Evolutionary conservation across 2,888 invertebrate species (phyloP).

Genomic region (Aporophyla lueneburgensis): DNA sequence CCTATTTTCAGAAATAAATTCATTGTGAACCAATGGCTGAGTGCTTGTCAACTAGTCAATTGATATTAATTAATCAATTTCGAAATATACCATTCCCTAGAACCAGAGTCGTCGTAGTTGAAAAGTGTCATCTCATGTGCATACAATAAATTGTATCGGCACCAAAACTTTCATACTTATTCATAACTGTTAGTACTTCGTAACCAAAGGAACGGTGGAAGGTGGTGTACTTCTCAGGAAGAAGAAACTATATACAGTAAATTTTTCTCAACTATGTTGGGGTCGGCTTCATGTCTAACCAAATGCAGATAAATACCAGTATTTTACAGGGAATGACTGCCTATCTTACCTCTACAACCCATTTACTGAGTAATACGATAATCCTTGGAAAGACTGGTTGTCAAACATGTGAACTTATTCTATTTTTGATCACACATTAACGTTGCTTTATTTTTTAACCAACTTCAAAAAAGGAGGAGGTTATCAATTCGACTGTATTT

Average conservation of each 20-base stretch:
- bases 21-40: background rate
- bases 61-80: slow-evolving; percentile 21
- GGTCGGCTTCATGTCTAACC: too few species aligned
- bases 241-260: too few species aligned
- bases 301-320: too few species aligned
- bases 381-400: too few species aligned
- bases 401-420: background rate
- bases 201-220: background rate
- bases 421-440: background rate
- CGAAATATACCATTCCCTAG: background rate
- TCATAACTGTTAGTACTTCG: background rate
- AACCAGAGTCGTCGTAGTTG: background rate
- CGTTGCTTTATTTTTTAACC: background rate
- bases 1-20: too few species aligned
- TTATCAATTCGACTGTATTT: too few species aligned
- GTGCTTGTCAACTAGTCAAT: slow-evolving; percentile 5
- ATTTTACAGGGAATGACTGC: too few species aligned
- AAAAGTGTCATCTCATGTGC: background rate
- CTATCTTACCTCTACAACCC: too few species aligned
- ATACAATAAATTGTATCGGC: background rate
- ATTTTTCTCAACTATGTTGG: too few species aligned
- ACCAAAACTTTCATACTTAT: background rate
- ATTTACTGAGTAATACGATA: too few species aligned
- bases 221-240: background rate
- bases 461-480: too few species aligned